Conservation (phyloP, 2,797 vertebrate genomes). For the Pygocentrus nattereri region DNA sequence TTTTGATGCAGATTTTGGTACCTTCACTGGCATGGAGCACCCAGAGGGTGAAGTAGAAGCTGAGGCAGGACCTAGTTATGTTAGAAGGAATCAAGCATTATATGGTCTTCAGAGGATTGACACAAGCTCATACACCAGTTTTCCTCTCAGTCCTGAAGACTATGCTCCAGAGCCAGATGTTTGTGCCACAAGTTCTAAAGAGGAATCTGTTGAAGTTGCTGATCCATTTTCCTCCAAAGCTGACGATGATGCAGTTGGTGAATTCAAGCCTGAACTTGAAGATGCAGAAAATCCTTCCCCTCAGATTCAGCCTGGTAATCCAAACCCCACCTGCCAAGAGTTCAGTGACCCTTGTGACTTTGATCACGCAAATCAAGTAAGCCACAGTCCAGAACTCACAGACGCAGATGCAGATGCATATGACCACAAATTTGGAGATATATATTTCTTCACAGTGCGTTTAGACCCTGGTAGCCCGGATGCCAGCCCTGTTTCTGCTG, state of each 20-base stretch:
- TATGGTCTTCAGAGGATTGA: constrained; percentile 57
- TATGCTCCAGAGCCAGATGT: constrained; percentile 38
- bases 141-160: constrained; percentile 56
- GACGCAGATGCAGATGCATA: constrained; percentile 44
- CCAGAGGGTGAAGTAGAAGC: constrained; percentile 22
- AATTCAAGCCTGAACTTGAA: constrained; percentile 25
- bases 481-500: constrained; percentile 48
- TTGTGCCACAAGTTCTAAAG: not conserved
- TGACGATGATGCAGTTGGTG: constrained; percentile 13
- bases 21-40: constrained; percentile 38
- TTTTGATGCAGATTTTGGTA: constrained; percentile 46
- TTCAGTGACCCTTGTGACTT: not conserved
- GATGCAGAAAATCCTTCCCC: not conserved
- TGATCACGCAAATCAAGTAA: not conserved
- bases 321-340: constrained; percentile 9
- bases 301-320: not conserved
- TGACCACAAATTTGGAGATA: constrained; percentile 60
- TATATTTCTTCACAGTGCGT: constrained; percentile 60
- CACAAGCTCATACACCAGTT: constrained; percentile 55
- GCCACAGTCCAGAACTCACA: constrained; percentile 15
- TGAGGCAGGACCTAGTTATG: constrained; percentile 27
- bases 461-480: constrained; percentile 60
- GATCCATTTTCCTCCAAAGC: constrained; percentile 3
- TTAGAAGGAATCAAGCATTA: constrained; percentile 40
- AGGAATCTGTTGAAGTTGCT: constrained; percentile 3